These are phyloP conservation scores for Micropoecilia bifurca DNA, from an alignment of 2,797 vertebrate genomes.

Conservation along the genomic window DNA sequence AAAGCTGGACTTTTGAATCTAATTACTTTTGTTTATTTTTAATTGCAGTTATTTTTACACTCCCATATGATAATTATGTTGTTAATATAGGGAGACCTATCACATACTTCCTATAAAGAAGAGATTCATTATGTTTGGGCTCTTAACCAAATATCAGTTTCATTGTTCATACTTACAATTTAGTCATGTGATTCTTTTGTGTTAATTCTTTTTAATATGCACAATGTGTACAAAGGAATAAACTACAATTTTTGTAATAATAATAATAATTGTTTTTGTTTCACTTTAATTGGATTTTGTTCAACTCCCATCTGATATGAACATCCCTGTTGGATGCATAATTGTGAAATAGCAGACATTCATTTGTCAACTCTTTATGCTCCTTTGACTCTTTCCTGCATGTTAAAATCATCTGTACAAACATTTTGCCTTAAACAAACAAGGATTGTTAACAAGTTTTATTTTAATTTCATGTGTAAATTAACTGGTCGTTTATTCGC, in stretches of 20 bases:
- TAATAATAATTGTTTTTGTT: not conserved
- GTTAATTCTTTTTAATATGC: not conserved
- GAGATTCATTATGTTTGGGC: not conserved
- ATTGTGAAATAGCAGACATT: not conserved
- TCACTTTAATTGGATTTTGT: not conserved
- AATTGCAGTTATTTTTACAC: not conserved
- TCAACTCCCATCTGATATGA: not conserved
- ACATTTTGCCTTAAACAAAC: not conserved
- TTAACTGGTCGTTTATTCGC: not conserved
- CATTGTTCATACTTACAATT: not conserved
- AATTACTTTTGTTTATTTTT: not conserved
- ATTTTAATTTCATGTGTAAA: not conserved
- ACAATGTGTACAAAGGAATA: not conserved
- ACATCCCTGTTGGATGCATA: not conserved
- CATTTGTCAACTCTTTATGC: not conserved
- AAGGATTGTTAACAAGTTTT: not conserved
- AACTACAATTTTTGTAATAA: not conserved
- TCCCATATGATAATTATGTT: not conserved
- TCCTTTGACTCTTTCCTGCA: not conserved
- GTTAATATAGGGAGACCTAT: not conserved
- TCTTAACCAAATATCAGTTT: not conserved
- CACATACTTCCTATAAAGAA: not conserved
- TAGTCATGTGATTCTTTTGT: not conserved
- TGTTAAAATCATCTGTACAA: not conserved
- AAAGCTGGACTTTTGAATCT: not conserved